Evolutionary conservation across 2,113 vertebrate species (phyloP), one percentile per base, ranked within the genome.

Genomic region (Hemichromis elongatus): DNA sequence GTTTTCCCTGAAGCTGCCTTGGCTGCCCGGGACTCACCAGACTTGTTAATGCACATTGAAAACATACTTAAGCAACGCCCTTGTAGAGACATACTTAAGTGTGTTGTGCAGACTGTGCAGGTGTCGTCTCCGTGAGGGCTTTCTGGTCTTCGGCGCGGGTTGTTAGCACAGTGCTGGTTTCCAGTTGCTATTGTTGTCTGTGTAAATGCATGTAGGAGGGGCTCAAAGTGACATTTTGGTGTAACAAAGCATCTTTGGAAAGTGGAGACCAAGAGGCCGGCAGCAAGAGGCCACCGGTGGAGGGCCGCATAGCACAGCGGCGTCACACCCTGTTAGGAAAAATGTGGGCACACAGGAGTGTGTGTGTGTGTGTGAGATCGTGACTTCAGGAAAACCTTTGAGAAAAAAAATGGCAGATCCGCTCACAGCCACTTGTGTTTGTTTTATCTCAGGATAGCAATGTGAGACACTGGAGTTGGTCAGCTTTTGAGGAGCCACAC

Each of bases 241-340:
- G 86, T 92, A 93, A 93, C 92, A 94, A 93, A 92, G 92, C 92
- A 86, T 89, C 82, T 87, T 84, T 91, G 86, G 84, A 91, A 88
- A 92, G 81, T 33, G 37, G 82, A 90, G 81, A 82, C 18, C 68
- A 40, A 80, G 82, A 85, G 57, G 61, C 79, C 30, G 42, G 77
- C 77, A 82, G 81, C 56, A 56, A 77, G 84, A 80, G 90, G 87
- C 86, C 83, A 56, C 83, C 42, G 54, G 80, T 68, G 56, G 54
- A 89, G 83, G 80, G 87, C 37, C 26, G 50, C 88, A 89, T 83
- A 86, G 84, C 86, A 83, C 63, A 77, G 81, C 33, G 11, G 56
- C 0, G 89, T 80, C 86, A 89, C 90, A 61, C 90, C 85, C 82
- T 81, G 82, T 84, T 82, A 52, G 26, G 80, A 63, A 42, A 80